Evolutionary conservation across 2,888 invertebrate genomes (phyloP).

Genomic region (Osedax frankpressi): DNA sequence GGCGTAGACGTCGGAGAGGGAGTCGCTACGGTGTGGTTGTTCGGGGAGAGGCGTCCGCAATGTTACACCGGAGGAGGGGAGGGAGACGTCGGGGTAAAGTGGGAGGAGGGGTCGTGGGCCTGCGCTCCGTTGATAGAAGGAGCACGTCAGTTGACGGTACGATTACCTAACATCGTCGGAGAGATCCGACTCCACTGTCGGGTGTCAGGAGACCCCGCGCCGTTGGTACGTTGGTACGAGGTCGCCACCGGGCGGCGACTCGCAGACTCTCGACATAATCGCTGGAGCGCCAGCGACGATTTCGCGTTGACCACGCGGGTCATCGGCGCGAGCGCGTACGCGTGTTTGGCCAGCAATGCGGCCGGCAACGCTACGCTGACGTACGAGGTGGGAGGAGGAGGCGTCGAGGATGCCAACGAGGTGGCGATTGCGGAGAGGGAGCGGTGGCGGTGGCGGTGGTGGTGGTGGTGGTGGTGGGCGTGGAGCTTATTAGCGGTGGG

Average conservation of each 20-base stretch:
- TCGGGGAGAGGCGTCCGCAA: conserved; percentile 25
- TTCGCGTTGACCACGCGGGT: neutral
- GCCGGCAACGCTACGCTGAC: neutral
- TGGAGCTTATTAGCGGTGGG: neutral
- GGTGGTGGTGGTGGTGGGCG: neutral
- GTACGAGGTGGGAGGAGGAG: neutral
- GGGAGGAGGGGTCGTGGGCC: conserved; percentile 28
- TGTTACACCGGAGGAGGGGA: conserved; percentile 24
- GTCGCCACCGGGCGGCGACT: neutral
- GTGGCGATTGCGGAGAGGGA: neutral
- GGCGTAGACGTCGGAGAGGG: no score
- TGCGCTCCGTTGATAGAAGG: conserved; percentile 26
- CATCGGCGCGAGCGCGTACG: neutral
- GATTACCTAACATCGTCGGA: neutral
- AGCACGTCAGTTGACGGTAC: neutral
- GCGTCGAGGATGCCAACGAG: no score
- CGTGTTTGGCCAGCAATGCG: neutral
- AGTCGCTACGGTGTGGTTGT: conserved; percentile 27
- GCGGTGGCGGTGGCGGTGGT: neutral
- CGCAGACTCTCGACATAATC: neutral
- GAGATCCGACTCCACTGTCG: conserved; percentile 13
- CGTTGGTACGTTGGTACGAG: conserved; percentile 16
- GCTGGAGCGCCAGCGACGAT: neutral
- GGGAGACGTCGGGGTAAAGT: neutral
- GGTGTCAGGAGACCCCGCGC: conserved; percentile 19